Conservation (phyloP, 2,797 vertebrate species). For the Pipistrellus pygmaeus region DNA sequence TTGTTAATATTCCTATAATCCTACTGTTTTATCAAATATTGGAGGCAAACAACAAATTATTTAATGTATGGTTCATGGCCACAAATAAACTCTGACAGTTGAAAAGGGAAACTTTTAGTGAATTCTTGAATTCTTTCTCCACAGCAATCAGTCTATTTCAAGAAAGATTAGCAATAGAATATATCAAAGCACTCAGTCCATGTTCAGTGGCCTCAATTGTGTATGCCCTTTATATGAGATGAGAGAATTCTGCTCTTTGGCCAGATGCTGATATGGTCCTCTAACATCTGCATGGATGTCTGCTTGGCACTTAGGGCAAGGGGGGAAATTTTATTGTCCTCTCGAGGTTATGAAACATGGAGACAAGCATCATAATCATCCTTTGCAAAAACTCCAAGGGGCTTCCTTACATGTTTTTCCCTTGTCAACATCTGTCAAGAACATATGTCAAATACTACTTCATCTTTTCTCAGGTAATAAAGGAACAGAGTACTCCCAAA, state of each 20-base stretch:
- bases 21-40: constrained; percentile 56
- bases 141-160: not conserved
- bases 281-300: constrained; percentile 71
- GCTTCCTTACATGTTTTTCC: constrained; percentile 60
- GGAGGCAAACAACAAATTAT: constrained; percentile 48
- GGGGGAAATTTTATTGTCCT: constrained; percentile 57
- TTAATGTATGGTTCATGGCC: not conserved
- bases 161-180: not conserved
- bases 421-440: constrained; percentile 75
- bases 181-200: not conserved
- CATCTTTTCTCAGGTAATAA: constrained; percentile 69
- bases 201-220: not conserved
- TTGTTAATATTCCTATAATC: constrained; percentile 56
- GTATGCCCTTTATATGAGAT: constrained; percentile 38
- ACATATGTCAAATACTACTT: constrained; percentile 43
- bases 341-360: constrained; percentile 34
- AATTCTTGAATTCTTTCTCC: constrained; percentile 52
- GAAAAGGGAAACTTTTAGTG: not conserved
- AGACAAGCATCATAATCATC: constrained; percentile 66
- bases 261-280: constrained; percentile 29
- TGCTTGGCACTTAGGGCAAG: constrained; percentile 59
- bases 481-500: constrained; percentile 69
- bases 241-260: constrained; percentile 49
- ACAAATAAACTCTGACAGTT: not conserved
- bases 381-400: constrained; percentile 32